phyloP scores from a whole-genome alignment of 2,113 vertebrate species.

The Phrynocephalus versicolor region DNA sequence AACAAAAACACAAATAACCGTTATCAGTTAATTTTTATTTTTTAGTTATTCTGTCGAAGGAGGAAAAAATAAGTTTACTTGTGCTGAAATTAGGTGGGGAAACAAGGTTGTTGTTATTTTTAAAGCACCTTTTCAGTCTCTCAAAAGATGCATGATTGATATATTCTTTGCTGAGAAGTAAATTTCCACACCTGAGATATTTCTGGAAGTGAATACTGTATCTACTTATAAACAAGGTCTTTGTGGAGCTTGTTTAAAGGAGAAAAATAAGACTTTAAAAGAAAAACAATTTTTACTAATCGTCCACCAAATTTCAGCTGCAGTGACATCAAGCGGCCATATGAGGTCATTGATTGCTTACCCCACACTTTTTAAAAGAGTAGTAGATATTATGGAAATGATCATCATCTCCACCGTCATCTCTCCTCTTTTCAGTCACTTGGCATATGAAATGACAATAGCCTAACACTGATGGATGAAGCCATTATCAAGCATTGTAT shows the following conservation, averaged over 20 bases:
- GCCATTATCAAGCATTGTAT: background rate
- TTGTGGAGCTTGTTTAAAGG: background rate
- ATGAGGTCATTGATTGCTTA: too few species aligned
- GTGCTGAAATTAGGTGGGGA: background rate
- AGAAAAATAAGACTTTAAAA: too few species aligned
- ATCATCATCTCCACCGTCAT: too few species aligned
- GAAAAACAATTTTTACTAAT: too few species aligned
- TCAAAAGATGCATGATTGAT: background rate
- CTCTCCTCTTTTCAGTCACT: background rate
- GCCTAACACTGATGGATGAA: background rate
- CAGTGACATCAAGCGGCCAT: too few species aligned
- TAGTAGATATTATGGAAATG: too few species aligned
- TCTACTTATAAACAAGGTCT: background rate
- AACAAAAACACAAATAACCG: slow-evolving; percentile 12
- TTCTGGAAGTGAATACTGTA: background rate
- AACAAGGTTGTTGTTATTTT: background rate
- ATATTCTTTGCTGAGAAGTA: background rate
- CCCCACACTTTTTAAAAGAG: too few species aligned
- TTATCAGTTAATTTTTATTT: background rate
- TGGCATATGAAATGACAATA: background rate
- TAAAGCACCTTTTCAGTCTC: background rate
- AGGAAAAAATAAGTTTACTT: background rate
- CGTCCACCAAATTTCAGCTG: too few species aligned
- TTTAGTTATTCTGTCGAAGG: background rate
- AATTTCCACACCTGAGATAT: background rate